Evolutionary conservation across 2,113 vertebrate genomes (phyloP).

Genomic region (Patagioenas fasciata): DNA sequence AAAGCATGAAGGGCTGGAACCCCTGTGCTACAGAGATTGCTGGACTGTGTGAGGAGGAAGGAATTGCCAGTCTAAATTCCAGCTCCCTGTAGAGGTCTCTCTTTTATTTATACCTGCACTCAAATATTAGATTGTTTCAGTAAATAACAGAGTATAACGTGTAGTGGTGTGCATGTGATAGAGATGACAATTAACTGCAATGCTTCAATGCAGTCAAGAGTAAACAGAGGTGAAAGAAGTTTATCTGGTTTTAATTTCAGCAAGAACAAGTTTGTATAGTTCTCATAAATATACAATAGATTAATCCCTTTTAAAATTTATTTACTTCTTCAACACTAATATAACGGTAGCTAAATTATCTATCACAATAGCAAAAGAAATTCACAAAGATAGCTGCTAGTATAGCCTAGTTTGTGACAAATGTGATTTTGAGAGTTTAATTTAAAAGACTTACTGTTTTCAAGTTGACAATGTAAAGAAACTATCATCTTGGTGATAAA

Average conservation of each 20-base stretch:
- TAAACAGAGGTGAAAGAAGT: not conserved
- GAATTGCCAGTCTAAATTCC: not conserved
- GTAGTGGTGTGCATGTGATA: not conserved
- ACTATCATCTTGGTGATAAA: not conserved
- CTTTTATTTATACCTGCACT: not conserved
- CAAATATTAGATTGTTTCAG: not conserved
- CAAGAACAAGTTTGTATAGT: not conserved
- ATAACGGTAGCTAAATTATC: not conserved
- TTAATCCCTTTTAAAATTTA: fast-evolving
- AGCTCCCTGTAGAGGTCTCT: not conserved
- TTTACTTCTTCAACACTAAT: not conserved
- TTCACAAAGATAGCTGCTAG: not conserved
- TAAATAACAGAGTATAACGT: not conserved
- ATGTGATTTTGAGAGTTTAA: not conserved
- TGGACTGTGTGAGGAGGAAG: not conserved
- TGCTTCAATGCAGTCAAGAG: not conserved
- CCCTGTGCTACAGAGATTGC: not conserved
- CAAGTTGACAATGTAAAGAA: not conserved
- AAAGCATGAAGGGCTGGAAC: not conserved
- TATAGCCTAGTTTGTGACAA: not conserved
- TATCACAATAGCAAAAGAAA: not conserved
- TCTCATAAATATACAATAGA: not conserved
- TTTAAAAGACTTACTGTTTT: not conserved
- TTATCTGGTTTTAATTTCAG: not conserved
- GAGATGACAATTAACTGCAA: not conserved